Evolutionary conservation across 2,113 vertebrate genomes (phyloP).

Genomic region (Neopipo cinnamomea): DNA sequence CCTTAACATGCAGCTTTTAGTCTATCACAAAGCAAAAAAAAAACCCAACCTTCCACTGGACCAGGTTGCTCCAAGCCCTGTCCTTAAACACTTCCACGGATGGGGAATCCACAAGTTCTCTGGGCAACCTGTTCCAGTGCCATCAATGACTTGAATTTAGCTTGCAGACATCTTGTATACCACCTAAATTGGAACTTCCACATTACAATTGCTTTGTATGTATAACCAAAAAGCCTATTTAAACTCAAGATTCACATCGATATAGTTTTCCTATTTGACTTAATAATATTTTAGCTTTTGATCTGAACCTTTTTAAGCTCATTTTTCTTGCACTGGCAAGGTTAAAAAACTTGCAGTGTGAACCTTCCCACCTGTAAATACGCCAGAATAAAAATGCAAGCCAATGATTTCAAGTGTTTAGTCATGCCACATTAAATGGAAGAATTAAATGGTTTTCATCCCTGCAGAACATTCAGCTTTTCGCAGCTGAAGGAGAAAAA

Average conservation of each 20-base stretch:
- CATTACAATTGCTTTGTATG: neutral
- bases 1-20: neutral
- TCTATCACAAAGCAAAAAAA: neutral
- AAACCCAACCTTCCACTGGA: neutral
- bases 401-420: neutral
- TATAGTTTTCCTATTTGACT: neutral
- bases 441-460: conserved; percentile 1
- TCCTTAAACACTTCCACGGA: neutral
- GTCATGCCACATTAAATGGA: neutral
- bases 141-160: neutral
- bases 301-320: neutral
- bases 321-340: conserved; percentile 4
- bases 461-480: conserved; percentile 6
- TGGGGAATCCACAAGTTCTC: neutral
- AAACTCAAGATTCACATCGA: neutral
- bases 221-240: neutral
- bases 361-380: conserved; percentile 34
- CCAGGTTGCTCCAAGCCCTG: neutral
- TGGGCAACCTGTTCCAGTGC: neutral
- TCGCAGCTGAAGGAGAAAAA: neutral
- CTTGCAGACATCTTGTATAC: neutral
- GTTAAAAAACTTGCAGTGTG: conserved; percentile 25
- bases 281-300: neutral
- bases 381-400: neutral
- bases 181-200: neutral